Conservation (phyloP, 2,888 invertebrate species). For the Melanophora roralis region DNA sequence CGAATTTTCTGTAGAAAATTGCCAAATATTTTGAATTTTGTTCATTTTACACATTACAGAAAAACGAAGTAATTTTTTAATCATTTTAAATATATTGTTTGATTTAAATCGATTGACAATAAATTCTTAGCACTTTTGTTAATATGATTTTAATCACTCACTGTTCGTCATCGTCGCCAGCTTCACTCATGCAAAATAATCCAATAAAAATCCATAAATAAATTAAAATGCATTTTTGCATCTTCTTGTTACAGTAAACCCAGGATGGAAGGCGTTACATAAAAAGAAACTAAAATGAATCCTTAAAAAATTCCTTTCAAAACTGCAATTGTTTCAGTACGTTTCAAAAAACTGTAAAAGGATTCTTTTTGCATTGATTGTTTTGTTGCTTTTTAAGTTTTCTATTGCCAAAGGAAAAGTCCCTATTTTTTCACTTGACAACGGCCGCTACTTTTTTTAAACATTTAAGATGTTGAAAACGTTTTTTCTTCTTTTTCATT, state of each 20-base stretch:
- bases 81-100: no score
- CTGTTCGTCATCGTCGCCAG: slow-evolving; percentile 70
- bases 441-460: slow-evolving; percentile 3
- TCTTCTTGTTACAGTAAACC: slow-evolving; percentile 12
- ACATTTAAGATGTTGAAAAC: background rate
- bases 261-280: background rate
- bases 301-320: slow-evolving; percentile 35
- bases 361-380: slow-evolving; percentile 30
- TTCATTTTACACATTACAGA: no score
- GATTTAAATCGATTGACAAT: no score
- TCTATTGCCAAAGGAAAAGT: background rate
- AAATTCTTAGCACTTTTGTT: no score
- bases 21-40: no score
- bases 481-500: background rate
- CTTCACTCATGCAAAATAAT: slow-evolving; percentile 58
- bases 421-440: background rate
- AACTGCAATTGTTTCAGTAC: slow-evolving; percentile 40
- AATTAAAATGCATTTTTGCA: slow-evolving; percentile 56
- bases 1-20: no score
- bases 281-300: background rate
- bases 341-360: slow-evolving; percentile 21
- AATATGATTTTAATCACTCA: slow-evolving; percentile 60
- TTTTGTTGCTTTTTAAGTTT: background rate
- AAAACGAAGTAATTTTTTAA: no score
- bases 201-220: slow-evolving; percentile 59